phyloP scores from a whole-genome alignment of 2,113 vertebrate species.

The Thunnus maccoyii region DNA sequence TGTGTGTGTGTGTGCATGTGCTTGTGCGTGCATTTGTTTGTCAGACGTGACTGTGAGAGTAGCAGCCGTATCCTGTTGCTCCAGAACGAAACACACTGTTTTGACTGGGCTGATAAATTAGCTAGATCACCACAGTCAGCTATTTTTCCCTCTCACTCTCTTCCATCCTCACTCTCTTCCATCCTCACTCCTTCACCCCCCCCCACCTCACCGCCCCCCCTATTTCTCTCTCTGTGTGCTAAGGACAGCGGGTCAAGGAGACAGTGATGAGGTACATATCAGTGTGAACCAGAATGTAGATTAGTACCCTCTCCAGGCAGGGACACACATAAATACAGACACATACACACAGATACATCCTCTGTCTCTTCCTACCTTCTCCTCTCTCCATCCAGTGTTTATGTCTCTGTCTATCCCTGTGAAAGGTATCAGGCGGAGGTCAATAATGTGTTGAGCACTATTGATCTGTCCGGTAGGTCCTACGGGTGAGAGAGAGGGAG shows the following conservation, averaged over 20 bases:
- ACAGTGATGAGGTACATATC: slow-evolving; percentile 81
- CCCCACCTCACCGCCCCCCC: not conserved
- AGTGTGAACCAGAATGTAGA: slow-evolving; percentile 81
- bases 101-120: slow-evolving; percentile 74
- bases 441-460: slow-evolving; percentile 85
- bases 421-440: slow-evolving; percentile 82
- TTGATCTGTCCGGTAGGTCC: slow-evolving; percentile 75
- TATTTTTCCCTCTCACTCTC: slow-evolving; percentile 55
- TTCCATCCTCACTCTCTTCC: slow-evolving; percentile 38
- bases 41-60: slow-evolving; percentile 60
- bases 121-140: slow-evolving; percentile 73
- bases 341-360: slow-evolving; percentile 42
- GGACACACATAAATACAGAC: slow-evolving; percentile 55
- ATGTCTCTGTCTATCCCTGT: slow-evolving; percentile 78
- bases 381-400: slow-evolving; percentile 75
- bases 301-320: slow-evolving; percentile 74
- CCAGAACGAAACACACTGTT: slow-evolving; percentile 67
- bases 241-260: slow-evolving; percentile 82
- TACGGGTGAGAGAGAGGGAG: slow-evolving; percentile 54
- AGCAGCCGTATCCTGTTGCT: slow-evolving; percentile 72
- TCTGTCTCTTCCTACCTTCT: slow-evolving; percentile 56
- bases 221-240: slow-evolving; percentile 25
- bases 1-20: slow-evolving; percentile 7
- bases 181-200: slow-evolving; percentile 15
- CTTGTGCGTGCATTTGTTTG: slow-evolving; percentile 50